Conservation (phyloP, 1,140 invertebrate genomes). For the Hylaeus volcanicus region DNA sequence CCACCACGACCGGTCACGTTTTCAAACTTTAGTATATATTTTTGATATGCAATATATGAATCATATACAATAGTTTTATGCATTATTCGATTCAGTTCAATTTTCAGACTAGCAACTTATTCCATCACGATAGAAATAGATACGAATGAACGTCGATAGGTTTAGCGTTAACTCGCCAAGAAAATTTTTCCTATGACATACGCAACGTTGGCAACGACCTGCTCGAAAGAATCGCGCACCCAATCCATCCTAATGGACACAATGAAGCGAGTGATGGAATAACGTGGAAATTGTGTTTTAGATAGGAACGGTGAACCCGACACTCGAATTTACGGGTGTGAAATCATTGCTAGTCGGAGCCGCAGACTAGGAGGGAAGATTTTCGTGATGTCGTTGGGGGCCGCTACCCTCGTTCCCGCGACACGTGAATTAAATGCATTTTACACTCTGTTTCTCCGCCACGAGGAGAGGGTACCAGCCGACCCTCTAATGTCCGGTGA, state of each 20-base stretch:
- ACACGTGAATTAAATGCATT: conserved; percentile 72
- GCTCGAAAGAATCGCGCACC: not conserved
- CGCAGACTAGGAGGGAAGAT: conserved; percentile 42
- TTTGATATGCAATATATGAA: too few relatives aligned
- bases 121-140: too few relatives aligned
- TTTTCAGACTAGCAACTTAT: too few relatives aligned
- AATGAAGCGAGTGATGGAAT: conserved; percentile 39
- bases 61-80: too few relatives aligned
- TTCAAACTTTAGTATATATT: too few relatives aligned
- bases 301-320: conserved; percentile 45
- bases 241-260: conserved; percentile 1
- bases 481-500: conserved; percentile 72
- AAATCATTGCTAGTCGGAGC: conserved; percentile 48
- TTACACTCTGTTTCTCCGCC: conserved; percentile 69
- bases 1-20: too few relatives aligned
- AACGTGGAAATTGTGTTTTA: conserved; percentile 45
- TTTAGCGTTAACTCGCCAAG: too few relatives aligned
- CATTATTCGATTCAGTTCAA: too few relatives aligned
- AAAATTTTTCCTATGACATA: too few relatives aligned
- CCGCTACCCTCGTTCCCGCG: conserved; percentile 46
- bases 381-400: conserved; percentile 20
- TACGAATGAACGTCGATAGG: too few relatives aligned
- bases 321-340: conserved; percentile 49
- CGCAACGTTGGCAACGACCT: not conserved
- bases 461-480: conserved; percentile 23